Evolutionary conservation across 2,888 invertebrate genomes (phyloP), one percentile per base, ranked within the genome.

Genomic region (Caenorhabditis angaria): DNA sequence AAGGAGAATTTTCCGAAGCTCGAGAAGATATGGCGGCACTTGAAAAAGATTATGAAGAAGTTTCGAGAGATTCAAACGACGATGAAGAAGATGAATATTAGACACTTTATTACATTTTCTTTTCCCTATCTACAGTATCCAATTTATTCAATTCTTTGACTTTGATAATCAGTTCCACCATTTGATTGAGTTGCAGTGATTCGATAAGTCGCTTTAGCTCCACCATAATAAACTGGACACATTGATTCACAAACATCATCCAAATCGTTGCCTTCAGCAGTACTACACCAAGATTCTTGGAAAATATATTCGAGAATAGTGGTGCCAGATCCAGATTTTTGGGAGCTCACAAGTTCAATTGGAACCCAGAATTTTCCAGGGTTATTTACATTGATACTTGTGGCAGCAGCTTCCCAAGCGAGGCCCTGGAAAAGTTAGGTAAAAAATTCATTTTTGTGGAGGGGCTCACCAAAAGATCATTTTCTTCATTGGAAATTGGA

Each of bases 1-100:
- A 86, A 60, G 86, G 86, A 55, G 86, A 86, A 65, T 86, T 86
- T 77, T 76, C 77, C 20, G 86, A 86, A 67, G 86, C 86, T 47
- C 82, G 86, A 56, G 86, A 86, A 66, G 82, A 83, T 60, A 70
- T 82, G 57, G 83, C 83, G 20, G 83, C 82, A 12, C 71, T 82
- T 18, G 82, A 82, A 74, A 82, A 82, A 65, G 82, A 82, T 57
- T 82, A 82, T 51, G 82, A 82, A 51, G 82, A 82, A 71, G 80
- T 82, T 22, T 68, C 59, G 3, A 28, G 57, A 18, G 70, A 70
- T 66, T 70, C 62, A 12, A 54, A 59, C 14, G 59, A 50, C 1
- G 24, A 35, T 1, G 62, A 60, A 1, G 62, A 62, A 29, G 62
- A 55, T n/a, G 28, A 56, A 50, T 50, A 24, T 50, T 24, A 20